Evolutionary conservation across 2,797 vertebrate species (phyloP), one percentile per base, ranked within the genome.

Genomic region (Myotis pilosus): DNA sequence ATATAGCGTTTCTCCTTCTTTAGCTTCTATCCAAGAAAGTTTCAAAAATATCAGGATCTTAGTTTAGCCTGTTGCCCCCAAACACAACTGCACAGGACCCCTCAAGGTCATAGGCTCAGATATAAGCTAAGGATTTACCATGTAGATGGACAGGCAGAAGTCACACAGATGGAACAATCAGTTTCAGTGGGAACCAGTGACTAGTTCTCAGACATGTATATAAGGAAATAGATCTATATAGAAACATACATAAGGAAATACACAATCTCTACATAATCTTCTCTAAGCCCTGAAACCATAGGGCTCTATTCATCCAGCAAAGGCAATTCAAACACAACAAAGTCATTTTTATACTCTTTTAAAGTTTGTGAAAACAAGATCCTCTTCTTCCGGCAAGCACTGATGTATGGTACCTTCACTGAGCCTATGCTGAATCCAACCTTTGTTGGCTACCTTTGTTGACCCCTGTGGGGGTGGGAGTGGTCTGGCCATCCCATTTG

Each of bases 281-380:
- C 51, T 86, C 22, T 75, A 86, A 96, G 53, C 82, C 79, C 91
- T 71, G 60, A 25, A 88, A 57, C 22, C 64, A 89, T 75, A 60
- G 55, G 57, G 33, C 74, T 92, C 85, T 74, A 71, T 64, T 80
- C 60, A 94, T 55, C 51, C 38, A 92, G 83, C 22, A 92, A 95
- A 78, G 62, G 33, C 53, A 88, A 83, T 62, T 91, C 38, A 95
- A 94, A 95, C 76, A 68, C 38, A 75, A 89, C 64, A 68, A 94
- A 91, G 75, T 76, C 72, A 94, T 87, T 83, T 95, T 85, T 74
- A 91, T 89, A 93, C 71, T 87, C 53, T 60, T 66, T 92, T 92
- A 92, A 95, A 69, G 23, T 89, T 89, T 81, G 49, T 81, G 53
- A 78, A 89, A 95, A 81, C 78, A 89, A 87, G 87, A 81, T 85